Percentiles rank a stretch among this genome's conserved stretches.
Evolutionary conservation across 2,113 vertebrate genomes (phyloP).

Genomic region (Gallinago media): DNA sequence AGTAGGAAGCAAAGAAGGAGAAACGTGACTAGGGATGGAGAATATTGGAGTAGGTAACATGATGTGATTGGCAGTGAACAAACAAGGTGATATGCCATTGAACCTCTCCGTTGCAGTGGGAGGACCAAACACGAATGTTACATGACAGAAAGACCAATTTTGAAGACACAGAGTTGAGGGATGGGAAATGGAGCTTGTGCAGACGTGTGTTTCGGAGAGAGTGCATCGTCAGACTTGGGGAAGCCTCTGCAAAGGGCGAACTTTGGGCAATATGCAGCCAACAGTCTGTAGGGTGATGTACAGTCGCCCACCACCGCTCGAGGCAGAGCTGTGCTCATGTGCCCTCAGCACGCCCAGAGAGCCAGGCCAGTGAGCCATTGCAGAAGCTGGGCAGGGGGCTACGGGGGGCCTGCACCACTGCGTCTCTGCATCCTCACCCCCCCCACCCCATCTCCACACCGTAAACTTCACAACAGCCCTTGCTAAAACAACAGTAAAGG

Average conservation of each 20-base stretch:
- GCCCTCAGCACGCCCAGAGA: accelerated
- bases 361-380: accelerated
- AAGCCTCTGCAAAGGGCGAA: neutral
- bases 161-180: neutral
- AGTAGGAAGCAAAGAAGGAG: neutral
- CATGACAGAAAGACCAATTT: neutral
- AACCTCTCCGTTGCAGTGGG: neutral
- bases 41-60: neutral
- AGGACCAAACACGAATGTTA: neutral
- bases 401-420: accelerated
- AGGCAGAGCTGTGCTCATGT: neutral
- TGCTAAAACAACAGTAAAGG: neutral
- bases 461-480: neutral
- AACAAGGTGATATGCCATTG: neutral
- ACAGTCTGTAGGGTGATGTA: neutral
- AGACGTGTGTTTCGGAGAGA: neutral
- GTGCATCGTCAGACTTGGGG: accelerated
- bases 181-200: neutral
- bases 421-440: neutral
- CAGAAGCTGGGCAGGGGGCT: neutral
- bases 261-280: accelerated
- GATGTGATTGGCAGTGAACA: slow-evolving; percentile 23
- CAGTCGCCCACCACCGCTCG: neutral
- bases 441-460: accelerated
- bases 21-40: neutral